A percentile compares a stretch with the other conserved stretches of the same genome.
These are phyloP conservation scores for Glyphotaelius pellucidus DNA, from an alignment of 2,888 invertebrate species.

Conservation along the genomic window DNA sequence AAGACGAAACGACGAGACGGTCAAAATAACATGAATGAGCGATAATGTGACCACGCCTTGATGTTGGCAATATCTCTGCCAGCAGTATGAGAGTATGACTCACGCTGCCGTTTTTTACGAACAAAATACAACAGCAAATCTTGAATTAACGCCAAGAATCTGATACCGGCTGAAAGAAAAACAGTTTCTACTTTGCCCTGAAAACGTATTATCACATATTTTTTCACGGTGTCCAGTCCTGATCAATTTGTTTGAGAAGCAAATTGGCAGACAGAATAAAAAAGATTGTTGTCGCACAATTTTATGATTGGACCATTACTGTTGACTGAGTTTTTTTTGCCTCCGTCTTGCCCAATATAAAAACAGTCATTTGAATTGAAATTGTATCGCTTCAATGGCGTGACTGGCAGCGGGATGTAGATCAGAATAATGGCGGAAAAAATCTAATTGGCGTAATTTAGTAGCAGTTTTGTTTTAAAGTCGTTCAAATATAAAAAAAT, in stretches of 20 bases:
- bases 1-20: neutral
- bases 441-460: conserved; percentile 17
- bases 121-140: neutral
- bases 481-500: neutral
- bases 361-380: conserved; percentile 2
- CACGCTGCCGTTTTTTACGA: neutral
- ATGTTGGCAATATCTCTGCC: neutral
- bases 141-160: neutral
- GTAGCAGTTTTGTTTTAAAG: neutral
- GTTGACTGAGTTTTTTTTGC: conserved; percentile 8
- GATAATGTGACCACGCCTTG: neutral
- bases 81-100: neutral
- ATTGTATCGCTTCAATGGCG: conserved; percentile 14
- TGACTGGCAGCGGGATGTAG: conserved; percentile 8
- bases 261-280: conserved; percentile 22
- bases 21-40: neutral
- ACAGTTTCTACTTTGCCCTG: neutral
- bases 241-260: conserved; percentile 9
- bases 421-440: conserved; percentile 14
- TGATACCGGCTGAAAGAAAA: neutral
- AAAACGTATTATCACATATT: neutral
- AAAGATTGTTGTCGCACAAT: conserved; percentile 20
- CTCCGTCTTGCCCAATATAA: neutral
- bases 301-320: conserved; percentile 26
- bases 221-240: neutral